Conservation (phyloP, 1,140 invertebrate species). For the Drosophila equinoxialis region DNA sequence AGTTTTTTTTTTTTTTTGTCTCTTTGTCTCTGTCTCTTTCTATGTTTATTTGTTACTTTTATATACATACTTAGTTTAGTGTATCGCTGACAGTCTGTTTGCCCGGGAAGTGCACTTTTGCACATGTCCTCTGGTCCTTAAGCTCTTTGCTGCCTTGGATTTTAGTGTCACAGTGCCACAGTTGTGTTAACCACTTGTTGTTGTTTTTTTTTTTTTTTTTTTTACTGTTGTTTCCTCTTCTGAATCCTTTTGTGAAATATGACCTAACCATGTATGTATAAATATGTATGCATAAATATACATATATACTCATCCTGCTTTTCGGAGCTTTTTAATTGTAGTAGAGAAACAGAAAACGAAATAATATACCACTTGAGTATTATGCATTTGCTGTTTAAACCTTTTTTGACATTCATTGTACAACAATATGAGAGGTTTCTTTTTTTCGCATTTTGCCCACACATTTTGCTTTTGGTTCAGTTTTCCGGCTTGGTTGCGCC, state of each 20-base stretch:
- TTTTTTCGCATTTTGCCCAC: slow-evolving; percentile 20
- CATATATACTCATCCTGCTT: slow-evolving; percentile 7
- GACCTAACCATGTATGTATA: slow-evolving; percentile 1
- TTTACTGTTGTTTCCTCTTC: slow-evolving; percentile 16
- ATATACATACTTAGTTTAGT: background rate
- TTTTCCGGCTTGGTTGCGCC: slow-evolving; percentile 40
- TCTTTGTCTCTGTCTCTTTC: background rate
- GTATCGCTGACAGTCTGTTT: slow-evolving; percentile 30
- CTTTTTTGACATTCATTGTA: slow-evolving; percentile 65
- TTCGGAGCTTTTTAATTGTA: slow-evolving; percentile 59
- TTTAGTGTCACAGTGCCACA: slow-evolving; percentile 26
- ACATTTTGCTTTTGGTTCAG: slow-evolving; percentile 25
- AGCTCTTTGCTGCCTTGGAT: background rate
- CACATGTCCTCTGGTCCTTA: slow-evolving; percentile 52
- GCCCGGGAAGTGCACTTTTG: slow-evolving; percentile 34
- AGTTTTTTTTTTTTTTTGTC: slow-evolving; percentile 6
- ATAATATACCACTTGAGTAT: slow-evolving; percentile 60
- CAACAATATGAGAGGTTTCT: slow-evolving; percentile 9
- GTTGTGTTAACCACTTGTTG: slow-evolving; percentile 56
- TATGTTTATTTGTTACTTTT: background rate
- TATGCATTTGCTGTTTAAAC: slow-evolving; percentile 63
- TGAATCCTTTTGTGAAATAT: slow-evolving; percentile 42
- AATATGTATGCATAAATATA: too few relatives aligned
- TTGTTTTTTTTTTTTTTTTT: slow-evolving; percentile 36
- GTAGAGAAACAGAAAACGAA: slow-evolving; percentile 28